These are phyloP conservation scores for Phacellophora camtschatica DNA, from an alignment of 30 jellyfish, hydroid and myxozoan species.

Conservation along the genomic window DNA sequence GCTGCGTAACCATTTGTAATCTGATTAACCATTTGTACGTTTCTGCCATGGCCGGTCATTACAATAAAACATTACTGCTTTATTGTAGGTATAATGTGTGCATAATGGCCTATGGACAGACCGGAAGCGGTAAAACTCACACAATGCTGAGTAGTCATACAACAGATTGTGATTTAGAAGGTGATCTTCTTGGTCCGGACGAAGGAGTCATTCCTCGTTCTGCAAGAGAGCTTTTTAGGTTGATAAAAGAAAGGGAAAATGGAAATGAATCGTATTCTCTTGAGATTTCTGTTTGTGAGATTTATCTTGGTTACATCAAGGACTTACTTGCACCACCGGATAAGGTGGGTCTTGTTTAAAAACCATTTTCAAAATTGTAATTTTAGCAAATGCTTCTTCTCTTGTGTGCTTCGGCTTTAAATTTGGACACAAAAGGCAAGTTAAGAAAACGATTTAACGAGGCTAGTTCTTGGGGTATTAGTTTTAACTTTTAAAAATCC, in stretches of 20 bases:
- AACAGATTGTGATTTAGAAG: constrained; percentile 36
- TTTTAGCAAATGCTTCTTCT: too few relatives aligned
- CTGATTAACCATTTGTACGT: too few relatives aligned
- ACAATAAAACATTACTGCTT: too few relatives aligned
- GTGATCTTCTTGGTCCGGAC: constrained; percentile 39
- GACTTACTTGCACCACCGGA: constrained; percentile 82
- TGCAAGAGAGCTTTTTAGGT: constrained; percentile 84
- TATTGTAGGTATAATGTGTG: constrained; percentile 73
- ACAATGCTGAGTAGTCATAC: constrained; percentile 86
- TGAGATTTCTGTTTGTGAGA: constrained; percentile 83
- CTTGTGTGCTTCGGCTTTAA: too few relatives aligned
- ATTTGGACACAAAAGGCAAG: too few relatives aligned
- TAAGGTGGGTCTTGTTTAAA: too few relatives aligned
- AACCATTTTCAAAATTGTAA: too few relatives aligned
- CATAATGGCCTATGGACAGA: constrained; percentile 95
- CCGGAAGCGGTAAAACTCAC: constrained; percentile 95
- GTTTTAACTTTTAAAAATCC: too few relatives aligned
- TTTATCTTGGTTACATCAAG: constrained; percentile 65
- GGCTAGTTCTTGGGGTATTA: too few relatives aligned
- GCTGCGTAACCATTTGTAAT: too few relatives aligned
- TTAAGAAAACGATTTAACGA: too few relatives aligned
- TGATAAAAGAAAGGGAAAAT: constrained; percentile 61
- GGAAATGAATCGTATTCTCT: constrained; percentile 64
- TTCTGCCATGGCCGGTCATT: too few relatives aligned
- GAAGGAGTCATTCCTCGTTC: constrained; percentile 94